Percentiles rank a stretch among this genome's conserved stretches.
Conservation (phyloP, 1,140 invertebrate genomes). For the Nasonia vitripennis region DNA sequence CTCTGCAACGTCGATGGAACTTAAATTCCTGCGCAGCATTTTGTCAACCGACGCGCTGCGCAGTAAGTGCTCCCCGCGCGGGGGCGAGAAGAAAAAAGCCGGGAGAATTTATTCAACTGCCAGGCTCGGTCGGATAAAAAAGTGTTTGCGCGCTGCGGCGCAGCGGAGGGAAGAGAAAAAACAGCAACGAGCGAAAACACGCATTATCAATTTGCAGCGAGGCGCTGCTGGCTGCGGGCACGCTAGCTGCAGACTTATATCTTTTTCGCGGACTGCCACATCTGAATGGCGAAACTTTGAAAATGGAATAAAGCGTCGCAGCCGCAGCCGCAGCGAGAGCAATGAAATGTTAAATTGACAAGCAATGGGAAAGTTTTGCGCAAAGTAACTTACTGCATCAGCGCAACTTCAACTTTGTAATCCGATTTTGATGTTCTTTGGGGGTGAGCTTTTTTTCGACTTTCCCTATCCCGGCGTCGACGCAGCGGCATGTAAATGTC, state of each 20-base stretch:
- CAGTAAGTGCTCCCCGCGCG: slow-evolving; percentile 23
- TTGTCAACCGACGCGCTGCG: slow-evolving; percentile 30
- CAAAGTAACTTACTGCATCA: background rate
- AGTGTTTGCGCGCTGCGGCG: background rate
- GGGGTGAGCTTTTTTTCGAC: background rate
- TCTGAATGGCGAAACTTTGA: background rate
- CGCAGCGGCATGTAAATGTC: background rate
- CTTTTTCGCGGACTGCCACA: background rate
- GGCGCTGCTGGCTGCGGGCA: too few relatives aligned
- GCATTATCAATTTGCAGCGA: background rate
- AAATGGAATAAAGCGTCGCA: background rate
- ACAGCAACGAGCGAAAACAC: background rate
- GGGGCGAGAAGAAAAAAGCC: background rate
- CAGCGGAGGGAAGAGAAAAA: background rate
- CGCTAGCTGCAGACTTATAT: background rate
- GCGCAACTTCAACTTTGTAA: slow-evolving; percentile 9
- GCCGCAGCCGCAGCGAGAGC: background rate
- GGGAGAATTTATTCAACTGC: slow-evolving; percentile 34
- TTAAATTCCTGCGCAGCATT: slow-evolving; percentile 47
- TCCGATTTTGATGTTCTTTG: background rate
- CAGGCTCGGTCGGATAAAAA: background rate
- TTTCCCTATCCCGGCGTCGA: background rate
- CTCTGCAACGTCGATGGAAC: slow-evolving; percentile 34
- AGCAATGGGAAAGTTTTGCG: slow-evolving; percentile 1
- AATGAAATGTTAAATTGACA: slow-evolving; percentile 17